phyloP scores from a whole-genome alignment of 1,140 invertebrate species.

The Ladona fulva region DNA sequence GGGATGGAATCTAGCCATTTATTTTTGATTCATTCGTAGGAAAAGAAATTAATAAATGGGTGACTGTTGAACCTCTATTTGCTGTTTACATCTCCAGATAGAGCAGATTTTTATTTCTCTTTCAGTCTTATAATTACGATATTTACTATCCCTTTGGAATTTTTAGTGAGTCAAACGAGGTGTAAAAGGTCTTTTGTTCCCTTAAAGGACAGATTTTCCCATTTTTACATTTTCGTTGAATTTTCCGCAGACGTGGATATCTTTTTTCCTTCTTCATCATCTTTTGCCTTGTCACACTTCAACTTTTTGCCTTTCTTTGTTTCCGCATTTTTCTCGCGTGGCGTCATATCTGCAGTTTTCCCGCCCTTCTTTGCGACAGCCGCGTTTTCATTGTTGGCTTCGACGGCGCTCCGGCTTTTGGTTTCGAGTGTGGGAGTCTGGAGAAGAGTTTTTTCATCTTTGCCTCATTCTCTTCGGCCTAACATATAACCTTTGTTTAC shows the following conservation, averaged over 20 bases:
- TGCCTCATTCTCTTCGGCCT: neutral
- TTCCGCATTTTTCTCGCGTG: neutral
- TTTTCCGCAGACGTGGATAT: neutral
- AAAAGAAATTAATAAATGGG: neutral
- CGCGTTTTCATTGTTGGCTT: neutral
- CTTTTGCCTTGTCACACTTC: neutral
- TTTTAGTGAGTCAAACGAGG: neutral
- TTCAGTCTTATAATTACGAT: neutral
- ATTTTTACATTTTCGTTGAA: neutral
- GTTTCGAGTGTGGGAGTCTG: neutral
- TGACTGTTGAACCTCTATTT: neutral
- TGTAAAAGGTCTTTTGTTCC: neutral
- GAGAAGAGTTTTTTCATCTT: neutral
- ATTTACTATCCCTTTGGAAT: neutral
- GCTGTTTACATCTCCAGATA: neutral
- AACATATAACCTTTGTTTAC: too few species aligned
- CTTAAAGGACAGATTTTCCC: neutral
- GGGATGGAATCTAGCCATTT: too few species aligned
- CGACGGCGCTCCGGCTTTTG: neutral
- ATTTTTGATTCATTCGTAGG: too few species aligned
- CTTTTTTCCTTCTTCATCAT: neutral
- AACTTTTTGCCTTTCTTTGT: neutral
- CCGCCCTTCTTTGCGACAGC: neutral
- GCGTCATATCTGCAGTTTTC: neutral
- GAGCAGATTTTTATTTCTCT: neutral